Conservation (phyloP, 2,888 invertebrate genomes). For the Ophion costatus region DNA sequence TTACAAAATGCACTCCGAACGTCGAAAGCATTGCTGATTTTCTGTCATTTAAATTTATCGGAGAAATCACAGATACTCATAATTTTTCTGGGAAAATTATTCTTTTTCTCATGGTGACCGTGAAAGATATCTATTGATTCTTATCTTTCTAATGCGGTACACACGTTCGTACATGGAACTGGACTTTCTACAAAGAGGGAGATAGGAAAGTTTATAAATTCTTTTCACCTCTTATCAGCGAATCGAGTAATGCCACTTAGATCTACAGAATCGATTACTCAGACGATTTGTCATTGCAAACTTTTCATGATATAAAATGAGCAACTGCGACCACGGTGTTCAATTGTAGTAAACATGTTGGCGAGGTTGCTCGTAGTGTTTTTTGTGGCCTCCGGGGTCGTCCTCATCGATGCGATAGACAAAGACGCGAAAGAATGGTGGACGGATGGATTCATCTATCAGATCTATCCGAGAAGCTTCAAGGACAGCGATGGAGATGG, state of each 20-base stretch:
- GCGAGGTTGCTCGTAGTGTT: conserved; percentile 39
- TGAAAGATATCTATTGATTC: conserved; percentile 66
- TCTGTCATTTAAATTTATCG: neutral
- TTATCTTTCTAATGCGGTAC: conserved; percentile 70
- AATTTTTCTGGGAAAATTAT: neutral
- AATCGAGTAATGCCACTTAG: conserved; percentile 13
- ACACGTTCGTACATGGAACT: neutral
- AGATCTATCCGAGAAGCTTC: conserved; percentile 93
- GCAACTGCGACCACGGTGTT: neutral
- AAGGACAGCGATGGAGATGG: conserved; percentile 89
- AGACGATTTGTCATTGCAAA: conserved; percentile 7
- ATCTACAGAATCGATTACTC: conserved; percentile 29
- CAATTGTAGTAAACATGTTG: conserved; percentile 35
- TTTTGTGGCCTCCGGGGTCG: conserved; percentile 25
- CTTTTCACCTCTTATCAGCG: conserved; percentile 13
- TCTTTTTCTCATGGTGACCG: neutral
- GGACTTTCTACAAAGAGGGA: neutral
- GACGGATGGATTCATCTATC: conserved; percentile 91
- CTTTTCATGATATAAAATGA: conserved; percentile 44
- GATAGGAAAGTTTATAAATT: neutral
- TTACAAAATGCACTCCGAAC: neutral
- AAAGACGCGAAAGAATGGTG: conserved; percentile 89
- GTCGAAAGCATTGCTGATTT: neutral
- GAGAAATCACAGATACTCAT: neutral
- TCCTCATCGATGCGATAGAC: conserved; percentile 11